A percentile compares a stretch with the other conserved stretches of the same genome.
phyloP scores from a whole-genome alignment of 2,888 invertebrate species.

The Melipona bicolor region DNA sequence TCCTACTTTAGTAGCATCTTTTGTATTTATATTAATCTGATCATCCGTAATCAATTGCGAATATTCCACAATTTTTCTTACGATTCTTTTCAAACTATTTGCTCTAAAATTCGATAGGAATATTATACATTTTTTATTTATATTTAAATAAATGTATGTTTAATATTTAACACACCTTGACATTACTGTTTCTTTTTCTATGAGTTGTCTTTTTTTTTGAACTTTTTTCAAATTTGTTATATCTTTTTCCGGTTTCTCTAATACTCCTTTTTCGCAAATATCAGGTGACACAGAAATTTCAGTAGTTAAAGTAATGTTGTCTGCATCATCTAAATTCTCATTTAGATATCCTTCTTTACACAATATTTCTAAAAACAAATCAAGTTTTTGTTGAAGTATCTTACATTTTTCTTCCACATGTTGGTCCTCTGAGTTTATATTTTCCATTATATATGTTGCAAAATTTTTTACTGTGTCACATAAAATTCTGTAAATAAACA shows the following conservation, averaged over 20 bases:
- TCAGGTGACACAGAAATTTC: conserved; percentile 70
- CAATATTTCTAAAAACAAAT: conserved; percentile 89
- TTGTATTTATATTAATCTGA: conserved; percentile 80
- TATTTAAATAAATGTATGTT: conserved; percentile 68
- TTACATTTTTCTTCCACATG: conserved; percentile 89
- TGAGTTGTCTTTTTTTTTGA: conserved; percentile 83
- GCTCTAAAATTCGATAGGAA: conserved; percentile 85
- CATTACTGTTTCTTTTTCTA: conserved; percentile 86
- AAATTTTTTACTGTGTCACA: conserved; percentile 93
- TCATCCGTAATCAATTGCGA: conserved; percentile 90
- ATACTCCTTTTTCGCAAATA: conserved; percentile 83
- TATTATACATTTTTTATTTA: conserved; percentile 64
- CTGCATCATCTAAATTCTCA: conserved; percentile 75
- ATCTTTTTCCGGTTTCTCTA: conserved; percentile 86
- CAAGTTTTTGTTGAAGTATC: conserved; percentile 90
- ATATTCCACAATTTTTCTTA: conserved; percentile 92
- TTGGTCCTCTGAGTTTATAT: conserved; percentile 86
- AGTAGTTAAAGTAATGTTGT: conserved; percentile 61
- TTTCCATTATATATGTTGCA: conserved; percentile 87
- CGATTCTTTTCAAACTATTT: conserved; percentile 93
- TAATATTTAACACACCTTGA: conserved; percentile 79
- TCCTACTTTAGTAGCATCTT: conserved; percentile 75
- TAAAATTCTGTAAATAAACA: conserved; percentile 85
- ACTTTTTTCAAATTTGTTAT: conserved; percentile 84
- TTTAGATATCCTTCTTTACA: conserved; percentile 86